phyloP scores from a whole-genome alignment of 1,140 invertebrate genomes.

The Drosophila eugracilis region DNA sequence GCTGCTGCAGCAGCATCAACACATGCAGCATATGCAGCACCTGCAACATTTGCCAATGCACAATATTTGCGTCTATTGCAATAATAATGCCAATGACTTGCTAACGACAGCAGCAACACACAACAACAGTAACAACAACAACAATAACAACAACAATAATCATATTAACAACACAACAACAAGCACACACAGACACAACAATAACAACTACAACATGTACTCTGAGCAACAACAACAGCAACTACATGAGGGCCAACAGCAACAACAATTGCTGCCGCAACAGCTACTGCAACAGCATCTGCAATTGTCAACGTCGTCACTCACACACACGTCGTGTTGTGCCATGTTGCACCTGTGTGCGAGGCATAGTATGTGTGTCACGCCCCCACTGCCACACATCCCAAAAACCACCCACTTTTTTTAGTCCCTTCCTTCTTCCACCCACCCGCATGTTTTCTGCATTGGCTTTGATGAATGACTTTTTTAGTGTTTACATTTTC shows the following conservation, averaged over 20 bases:
- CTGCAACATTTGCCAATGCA: slow-evolving; percentile 3
- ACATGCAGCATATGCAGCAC: slow-evolving; percentile 19
- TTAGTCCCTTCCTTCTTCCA: too few species aligned
- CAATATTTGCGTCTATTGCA: slow-evolving; percentile 59
- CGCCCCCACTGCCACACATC: slow-evolving; percentile 16
- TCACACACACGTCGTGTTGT: slow-evolving; percentile 70
- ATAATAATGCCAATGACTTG: slow-evolving; percentile 14
- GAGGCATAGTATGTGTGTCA: slow-evolving; percentile 81
- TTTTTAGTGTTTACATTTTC: not conserved
- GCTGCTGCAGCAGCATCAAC: slow-evolving; percentile 20
- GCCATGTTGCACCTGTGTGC: slow-evolving; percentile 82
- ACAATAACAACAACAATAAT: slow-evolving; percentile 14
- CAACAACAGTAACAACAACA: slow-evolving; percentile 31
- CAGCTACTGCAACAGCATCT: slow-evolving; percentile 41
- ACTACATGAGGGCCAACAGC: slow-evolving; percentile 18
- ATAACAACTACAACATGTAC: slow-evolving; percentile 22
- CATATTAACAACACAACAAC: slow-evolving; percentile 9
- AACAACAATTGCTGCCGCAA: slow-evolving; percentile 42
- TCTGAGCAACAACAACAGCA: slow-evolving; percentile 21
- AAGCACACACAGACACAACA: slow-evolving; percentile 15
- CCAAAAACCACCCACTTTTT: not conserved
- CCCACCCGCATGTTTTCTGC: slow-evolving; percentile 17
- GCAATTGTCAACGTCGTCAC: slow-evolving; percentile 51
- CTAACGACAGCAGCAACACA: not conserved
- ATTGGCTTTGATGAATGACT: not conserved